These are phyloP conservation scores for Pipa parva DNA, from an alignment of 2,113 vertebrate genomes.

Conservation along the genomic window DNA sequence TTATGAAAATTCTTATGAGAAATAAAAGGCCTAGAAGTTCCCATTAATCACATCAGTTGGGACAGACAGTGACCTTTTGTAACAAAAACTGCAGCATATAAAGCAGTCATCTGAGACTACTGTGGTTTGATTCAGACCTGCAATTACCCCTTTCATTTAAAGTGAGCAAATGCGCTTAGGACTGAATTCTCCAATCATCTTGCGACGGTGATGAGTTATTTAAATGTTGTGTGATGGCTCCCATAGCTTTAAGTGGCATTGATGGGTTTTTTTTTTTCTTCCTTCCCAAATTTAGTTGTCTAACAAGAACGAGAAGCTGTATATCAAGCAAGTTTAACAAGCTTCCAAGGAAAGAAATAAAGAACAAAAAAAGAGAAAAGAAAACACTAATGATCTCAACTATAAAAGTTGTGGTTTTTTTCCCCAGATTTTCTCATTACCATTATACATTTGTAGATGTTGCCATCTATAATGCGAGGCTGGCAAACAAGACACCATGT, in stretches of 20 bases:
- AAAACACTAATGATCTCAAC: constrained; percentile 8
- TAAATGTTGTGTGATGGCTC: constrained; percentile 10
- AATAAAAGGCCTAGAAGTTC: not conserved
- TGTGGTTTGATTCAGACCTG: constrained; percentile 15
- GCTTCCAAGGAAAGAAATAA: no score
- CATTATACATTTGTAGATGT: constrained; percentile 10
- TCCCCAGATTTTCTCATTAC: not conserved
- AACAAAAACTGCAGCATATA: constrained; percentile 3
- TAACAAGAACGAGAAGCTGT: constrained; percentile 1
- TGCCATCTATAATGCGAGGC: not conserved
- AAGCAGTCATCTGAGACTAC: constrained; percentile 18
- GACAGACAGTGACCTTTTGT: constrained; percentile 22
- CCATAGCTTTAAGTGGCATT: not conserved
- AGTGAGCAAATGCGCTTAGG: constrained; percentile 21
- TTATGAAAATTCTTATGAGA: not conserved
- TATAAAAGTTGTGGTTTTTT: not conserved
- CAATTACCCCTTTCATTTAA: constrained; percentile 27
- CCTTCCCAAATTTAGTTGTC: not conserved
- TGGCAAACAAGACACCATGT: not conserved
- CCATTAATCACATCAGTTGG: constrained; percentile 7
- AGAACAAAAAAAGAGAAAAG: no score
- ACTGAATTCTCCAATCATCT: constrained; percentile 15
- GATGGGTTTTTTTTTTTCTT: not conserved
- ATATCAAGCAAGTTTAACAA: constrained; percentile 11
- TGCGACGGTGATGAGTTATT: constrained; percentile 21